Evolutionary conservation across 2,888 invertebrate genomes (phyloP).

Genomic region (Listrodromus nycthemerus): DNA sequence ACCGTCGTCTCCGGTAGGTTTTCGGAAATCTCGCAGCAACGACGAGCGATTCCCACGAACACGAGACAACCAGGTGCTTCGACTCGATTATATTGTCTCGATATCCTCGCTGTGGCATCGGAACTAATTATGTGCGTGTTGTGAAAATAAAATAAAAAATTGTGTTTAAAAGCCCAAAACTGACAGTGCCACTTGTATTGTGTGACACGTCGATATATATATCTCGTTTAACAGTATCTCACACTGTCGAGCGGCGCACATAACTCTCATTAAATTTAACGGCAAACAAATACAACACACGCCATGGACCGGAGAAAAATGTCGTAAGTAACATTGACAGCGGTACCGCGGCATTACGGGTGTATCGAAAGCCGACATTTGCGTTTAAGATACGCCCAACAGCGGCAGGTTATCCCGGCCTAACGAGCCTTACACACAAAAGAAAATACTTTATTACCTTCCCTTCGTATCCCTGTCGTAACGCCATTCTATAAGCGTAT

Average conservation of each 20-base stretch:
- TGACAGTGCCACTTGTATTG: constrained; percentile 7
- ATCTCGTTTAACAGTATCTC: neutral
- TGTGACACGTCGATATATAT: constrained; percentile 38
- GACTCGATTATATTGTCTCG: neutral
- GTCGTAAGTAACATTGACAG: constrained; percentile 80
- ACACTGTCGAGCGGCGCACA: constrained; percentile 29
- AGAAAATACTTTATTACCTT: constrained; percentile 21
- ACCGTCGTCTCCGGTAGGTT: constrained; percentile 65
- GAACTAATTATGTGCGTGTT: constrained; percentile 5
- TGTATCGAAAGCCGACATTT: neutral
- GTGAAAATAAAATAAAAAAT: neutral
- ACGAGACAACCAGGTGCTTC: constrained; percentile 17
- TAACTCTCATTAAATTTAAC: constrained; percentile 34
- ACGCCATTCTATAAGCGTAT: neutral
- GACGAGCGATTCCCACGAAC: constrained; percentile 9
- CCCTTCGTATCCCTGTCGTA: constrained; percentile 12
- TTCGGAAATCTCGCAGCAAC: constrained; percentile 54
- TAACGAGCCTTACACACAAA: constrained; percentile 2
- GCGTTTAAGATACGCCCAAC: constrained; percentile 22
- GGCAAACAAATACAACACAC: constrained; percentile 52
- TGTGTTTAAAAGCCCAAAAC: neutral
- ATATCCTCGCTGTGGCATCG: neutral
- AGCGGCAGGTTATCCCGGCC: neutral
- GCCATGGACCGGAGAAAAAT: constrained; percentile 83
- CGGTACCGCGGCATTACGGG: neutral